phyloP scores from a whole-genome alignment of 2,797 vertebrate genomes.

The Liasis olivaceus region DNA sequence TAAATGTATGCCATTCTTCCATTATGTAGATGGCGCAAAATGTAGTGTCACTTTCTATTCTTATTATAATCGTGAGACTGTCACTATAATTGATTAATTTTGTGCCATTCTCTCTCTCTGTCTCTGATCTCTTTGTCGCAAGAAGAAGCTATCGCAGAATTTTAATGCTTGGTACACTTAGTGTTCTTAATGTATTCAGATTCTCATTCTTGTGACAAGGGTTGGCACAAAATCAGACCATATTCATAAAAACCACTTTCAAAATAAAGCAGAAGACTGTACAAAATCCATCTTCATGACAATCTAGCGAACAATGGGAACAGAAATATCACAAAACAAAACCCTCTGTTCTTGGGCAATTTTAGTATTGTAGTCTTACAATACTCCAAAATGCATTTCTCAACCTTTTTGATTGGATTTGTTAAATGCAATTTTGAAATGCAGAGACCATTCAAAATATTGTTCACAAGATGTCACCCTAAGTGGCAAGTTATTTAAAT shows the following conservation, averaged over 20 bases:
- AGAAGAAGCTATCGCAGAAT: slow-evolving; percentile 65
- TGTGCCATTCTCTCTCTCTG: slow-evolving; percentile 63
- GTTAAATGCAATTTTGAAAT: slow-evolving; percentile 40
- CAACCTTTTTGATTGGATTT: slow-evolving; percentile 38
- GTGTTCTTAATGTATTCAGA: slow-evolving; percentile 62
- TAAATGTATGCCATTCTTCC: slow-evolving; percentile 57
- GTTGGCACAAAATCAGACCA: slow-evolving; percentile 68
- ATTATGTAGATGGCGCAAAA: slow-evolving; percentile 64
- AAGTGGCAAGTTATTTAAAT: background rate
- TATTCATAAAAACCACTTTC: slow-evolving; percentile 65
- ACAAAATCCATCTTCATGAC: slow-evolving; percentile 67
- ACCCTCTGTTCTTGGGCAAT: slow-evolving; percentile 52
- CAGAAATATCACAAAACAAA: slow-evolving; percentile 64
- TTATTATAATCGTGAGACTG: slow-evolving; percentile 59
- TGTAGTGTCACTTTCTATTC: slow-evolving; percentile 61
- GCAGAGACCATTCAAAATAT: slow-evolving; percentile 40
- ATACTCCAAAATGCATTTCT: slow-evolving; percentile 51
- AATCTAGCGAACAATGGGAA: slow-evolving; percentile 62
- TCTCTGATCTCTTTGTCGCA: slow-evolving; percentile 67
- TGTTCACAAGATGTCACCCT: slow-evolving; percentile 29
- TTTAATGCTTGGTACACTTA: slow-evolving; percentile 65
- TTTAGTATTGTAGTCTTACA: slow-evolving; percentile 52
- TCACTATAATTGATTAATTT: slow-evolving; percentile 71
- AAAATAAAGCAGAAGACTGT: slow-evolving; percentile 59
- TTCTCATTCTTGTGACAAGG: slow-evolving; percentile 65